Conservation (phyloP, 2,797 vertebrate genomes). For the Clamator glandarius region DNA sequence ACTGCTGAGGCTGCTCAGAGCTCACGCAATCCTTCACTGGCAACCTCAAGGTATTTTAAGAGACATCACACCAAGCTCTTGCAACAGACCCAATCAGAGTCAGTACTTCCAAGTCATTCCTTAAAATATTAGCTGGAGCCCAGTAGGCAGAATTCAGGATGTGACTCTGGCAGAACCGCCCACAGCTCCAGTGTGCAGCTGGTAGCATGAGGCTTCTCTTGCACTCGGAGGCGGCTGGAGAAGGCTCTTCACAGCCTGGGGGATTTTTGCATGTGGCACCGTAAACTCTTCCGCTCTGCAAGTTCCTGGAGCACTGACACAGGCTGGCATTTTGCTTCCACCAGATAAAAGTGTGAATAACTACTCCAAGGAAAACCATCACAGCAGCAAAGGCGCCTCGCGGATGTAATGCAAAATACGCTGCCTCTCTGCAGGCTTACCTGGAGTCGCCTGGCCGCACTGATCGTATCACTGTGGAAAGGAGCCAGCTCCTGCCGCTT, state of each 20-base stretch:
- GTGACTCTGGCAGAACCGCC: not conserved
- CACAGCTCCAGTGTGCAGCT: not conserved
- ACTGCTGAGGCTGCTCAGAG: not conserved
- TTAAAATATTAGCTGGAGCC: not conserved
- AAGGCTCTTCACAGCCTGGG: not conserved
- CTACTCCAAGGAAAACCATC: not conserved
- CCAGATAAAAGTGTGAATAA: not conserved
- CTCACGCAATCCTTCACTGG: not conserved
- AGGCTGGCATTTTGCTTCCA: not conserved
- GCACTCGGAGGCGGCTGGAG: not conserved
- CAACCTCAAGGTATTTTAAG: not conserved
- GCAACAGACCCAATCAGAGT: not conserved
- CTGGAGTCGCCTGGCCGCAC: not conserved
- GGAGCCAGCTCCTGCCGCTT: not conserved
- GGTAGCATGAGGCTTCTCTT: not conserved
- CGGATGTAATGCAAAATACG: rapidly evolving
- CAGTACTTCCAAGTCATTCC: not conserved
- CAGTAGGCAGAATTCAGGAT: not conserved
- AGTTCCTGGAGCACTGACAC: not conserved
- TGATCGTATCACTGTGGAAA: rapidly evolving
- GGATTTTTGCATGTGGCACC: slow-evolving; percentile 3
- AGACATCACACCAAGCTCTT: rapidly evolving
- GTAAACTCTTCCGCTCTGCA: not conserved
- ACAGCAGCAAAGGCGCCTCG: not conserved
- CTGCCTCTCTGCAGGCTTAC: not conserved